A percentile compares a stretch with the other conserved stretches of the same genome.
Evolutionary conservation across 1,140 invertebrate genomes (phyloP).

Genomic region (Eupristina koningsbergeri): DNA sequence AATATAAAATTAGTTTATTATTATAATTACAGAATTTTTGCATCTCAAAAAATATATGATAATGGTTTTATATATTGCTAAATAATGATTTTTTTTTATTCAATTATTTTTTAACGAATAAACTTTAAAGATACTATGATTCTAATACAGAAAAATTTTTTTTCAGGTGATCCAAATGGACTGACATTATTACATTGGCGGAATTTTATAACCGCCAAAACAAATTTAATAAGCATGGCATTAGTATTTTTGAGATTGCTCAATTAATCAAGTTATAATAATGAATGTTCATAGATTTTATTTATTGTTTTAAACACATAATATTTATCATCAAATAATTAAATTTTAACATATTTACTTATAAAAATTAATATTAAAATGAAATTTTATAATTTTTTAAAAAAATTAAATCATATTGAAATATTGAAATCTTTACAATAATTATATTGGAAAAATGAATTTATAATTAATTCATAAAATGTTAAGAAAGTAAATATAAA

Average conservation of each 20-base stretch:
- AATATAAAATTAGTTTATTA: no score
- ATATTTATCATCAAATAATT: not conserved
- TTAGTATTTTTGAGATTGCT: not conserved
- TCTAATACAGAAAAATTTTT: not conserved
- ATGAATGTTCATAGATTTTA: not conserved
- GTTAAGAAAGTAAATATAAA: not conserved
- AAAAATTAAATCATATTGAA: not conserved
- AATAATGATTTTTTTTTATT: no score
- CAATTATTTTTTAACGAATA: no score
- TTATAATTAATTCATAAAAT: not conserved
- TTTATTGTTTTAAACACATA: not conserved
- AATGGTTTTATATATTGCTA: no score
- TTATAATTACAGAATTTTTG: no score
- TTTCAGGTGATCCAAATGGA: slow-evolving; percentile 40
- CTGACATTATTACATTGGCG: slow-evolving; percentile 36
- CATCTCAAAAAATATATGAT: no score
- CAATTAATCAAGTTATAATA: not conserved
- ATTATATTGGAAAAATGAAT: not conserved
- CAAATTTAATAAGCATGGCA: not conserved
- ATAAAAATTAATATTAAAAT: not conserved
- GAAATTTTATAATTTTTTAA: not conserved
- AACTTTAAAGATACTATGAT: no score
- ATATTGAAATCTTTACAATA: not conserved
- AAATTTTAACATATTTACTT: not conserved
- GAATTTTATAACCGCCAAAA: slow-evolving; percentile 33